Percentiles rank a stretch among this genome's conserved stretches.
These are phyloP conservation scores for Conistra vaccinii DNA, from an alignment of 2,888 invertebrate genomes.

Conservation along the genomic window DNA sequence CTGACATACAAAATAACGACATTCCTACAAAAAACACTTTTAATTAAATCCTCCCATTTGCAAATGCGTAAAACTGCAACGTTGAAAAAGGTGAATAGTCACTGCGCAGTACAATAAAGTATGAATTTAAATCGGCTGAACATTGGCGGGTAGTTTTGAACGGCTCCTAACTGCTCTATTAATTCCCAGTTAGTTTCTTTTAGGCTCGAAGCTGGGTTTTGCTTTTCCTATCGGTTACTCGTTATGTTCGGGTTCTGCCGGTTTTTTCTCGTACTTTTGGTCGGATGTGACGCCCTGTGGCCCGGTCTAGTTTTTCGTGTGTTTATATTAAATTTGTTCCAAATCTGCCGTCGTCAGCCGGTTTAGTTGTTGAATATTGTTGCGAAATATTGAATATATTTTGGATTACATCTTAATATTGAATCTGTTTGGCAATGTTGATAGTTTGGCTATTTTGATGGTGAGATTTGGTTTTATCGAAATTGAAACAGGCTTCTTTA, in stretches of 20 bases:
- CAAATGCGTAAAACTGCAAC: conserved; percentile 22
- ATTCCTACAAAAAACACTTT: conserved; percentile 15
- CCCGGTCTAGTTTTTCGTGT: conserved; percentile 57
- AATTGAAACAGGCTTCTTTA: background rate
- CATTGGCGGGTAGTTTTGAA: conserved; percentile 66
- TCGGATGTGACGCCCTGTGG: conserved; percentile 67
- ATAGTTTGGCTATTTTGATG: background rate
- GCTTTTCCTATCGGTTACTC: conserved; percentile 79
- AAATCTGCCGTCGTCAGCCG: conserved; percentile 26
- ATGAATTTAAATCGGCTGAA: conserved; percentile 57
- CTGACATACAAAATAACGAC: conserved; percentile 3
- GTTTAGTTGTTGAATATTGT: conserved; percentile 12
- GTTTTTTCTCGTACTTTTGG: conserved; percentile 75
- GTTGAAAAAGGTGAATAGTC: conserved; percentile 30
- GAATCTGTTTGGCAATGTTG: background rate
- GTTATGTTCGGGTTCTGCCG: conserved; percentile 73
- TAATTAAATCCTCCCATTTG: conserved; percentile 31
- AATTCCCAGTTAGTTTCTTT: conserved; percentile 83
- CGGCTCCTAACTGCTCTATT: conserved; percentile 75
- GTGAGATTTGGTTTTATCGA: background rate
- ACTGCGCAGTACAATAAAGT: conserved; percentile 38
- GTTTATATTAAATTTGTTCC: conserved; percentile 62
- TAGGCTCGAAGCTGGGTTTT: conserved; percentile 72
- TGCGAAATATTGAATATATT: background rate
- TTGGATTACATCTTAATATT: background rate